Percentiles rank a stretch among this genome's conserved stretches.
Conservation (phyloP, 2,797 vertebrate species). For the Microctenopoma steveboyesi region DNA sequence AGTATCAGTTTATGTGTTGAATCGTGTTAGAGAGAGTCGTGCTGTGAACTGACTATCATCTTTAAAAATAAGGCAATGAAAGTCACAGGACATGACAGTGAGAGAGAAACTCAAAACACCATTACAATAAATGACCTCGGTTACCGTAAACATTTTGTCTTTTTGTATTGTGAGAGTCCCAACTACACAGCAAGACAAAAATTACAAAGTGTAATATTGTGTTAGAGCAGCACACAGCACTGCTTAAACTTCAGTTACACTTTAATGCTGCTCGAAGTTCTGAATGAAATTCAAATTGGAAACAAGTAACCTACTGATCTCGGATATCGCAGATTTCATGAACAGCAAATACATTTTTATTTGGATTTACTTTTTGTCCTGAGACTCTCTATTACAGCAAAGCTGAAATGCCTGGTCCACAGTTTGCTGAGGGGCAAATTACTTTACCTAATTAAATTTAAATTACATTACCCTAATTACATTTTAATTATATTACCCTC, state of each 20-base stretch:
- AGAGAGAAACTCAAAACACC: neutral
- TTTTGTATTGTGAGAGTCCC: neutral
- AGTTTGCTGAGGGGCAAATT: neutral
- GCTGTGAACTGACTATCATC: neutral
- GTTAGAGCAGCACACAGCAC: too few relatives aligned
- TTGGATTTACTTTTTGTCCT: conserved; percentile 8
- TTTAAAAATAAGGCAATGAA: conserved; percentile 1
- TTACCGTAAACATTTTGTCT: neutral
- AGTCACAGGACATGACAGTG: neutral
- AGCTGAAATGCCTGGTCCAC: conserved; percentile 24
- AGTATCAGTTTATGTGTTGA: neutral
- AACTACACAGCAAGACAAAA: neutral
- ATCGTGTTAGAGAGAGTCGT: neutral
- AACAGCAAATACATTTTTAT: neutral
- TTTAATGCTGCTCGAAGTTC: neutral
- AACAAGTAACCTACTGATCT: neutral
- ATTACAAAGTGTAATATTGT: too few relatives aligned
- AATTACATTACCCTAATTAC: conserved; percentile 23
- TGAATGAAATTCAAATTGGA: conserved; percentile 6
- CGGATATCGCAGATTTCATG: neutral
- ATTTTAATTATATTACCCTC: neutral
- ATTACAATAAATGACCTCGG: neutral
- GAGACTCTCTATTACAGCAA: conserved; percentile 23
- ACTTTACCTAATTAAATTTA: conserved; percentile 1
- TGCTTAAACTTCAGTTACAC: too few relatives aligned